Evolutionary conservation across 2,888 invertebrate genomes (phyloP), one percentile per base, ranked within the genome.

Genomic region (Leptopilina syphax): DNA sequence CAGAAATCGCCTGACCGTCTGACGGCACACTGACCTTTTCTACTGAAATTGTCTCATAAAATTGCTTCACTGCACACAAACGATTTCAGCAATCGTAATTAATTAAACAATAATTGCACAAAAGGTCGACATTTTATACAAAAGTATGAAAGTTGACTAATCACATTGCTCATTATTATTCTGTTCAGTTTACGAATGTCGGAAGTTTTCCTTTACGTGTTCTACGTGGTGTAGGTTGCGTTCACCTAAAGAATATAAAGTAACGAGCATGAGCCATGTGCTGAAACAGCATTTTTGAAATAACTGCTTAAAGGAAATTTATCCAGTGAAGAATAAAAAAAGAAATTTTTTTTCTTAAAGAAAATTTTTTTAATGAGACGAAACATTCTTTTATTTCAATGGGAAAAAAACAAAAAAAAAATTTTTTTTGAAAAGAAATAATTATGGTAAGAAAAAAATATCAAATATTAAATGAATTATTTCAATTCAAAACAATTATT

Each of bases 131-230:
- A 44, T 68, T 68, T 67, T 24, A 68, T 50, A 47, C 68, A 50
- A 68, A 68, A 68, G 50, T 24, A 9, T 50, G 27, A 50, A 68
- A 68, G 68, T 50, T 68, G 50, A 68, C 68, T 68, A 50, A 68
- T 68, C 68, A 50, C 50, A 47, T 24, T 68, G 44, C 68, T 68
- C 68, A 68, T 68, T 68, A 68, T 68, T 68, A 68, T 47, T 41
- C 77, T 79, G 65, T 54, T 79, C 27, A 41, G 27, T 47, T 73
- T 41, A 66, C 27, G 65, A 77, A 54, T 60, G 70, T 79, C 47
- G 34, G 60, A 79, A 27, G 60, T 73, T 81, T 77, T 50, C 68
- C 76, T 78, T 34, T 63, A 68, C 79, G 78, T 77, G 67, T 68
- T 68, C 27, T 68, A 68, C 68, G 68, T 50, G 68, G 68, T 68